Conservation (phyloP, 2,888 invertebrate species). For the Crioceris asparagi region DNA sequence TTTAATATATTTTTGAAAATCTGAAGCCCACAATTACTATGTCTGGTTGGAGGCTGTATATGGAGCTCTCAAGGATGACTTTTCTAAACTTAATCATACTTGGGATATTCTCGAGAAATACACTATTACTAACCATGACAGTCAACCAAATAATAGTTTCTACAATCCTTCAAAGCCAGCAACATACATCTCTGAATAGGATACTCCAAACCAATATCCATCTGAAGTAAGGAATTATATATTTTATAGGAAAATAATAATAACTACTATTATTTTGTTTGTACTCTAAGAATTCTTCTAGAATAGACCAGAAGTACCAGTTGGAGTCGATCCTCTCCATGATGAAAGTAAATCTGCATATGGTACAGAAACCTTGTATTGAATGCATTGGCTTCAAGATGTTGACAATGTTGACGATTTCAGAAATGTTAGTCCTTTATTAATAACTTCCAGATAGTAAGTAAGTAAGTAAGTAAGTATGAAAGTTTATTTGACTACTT, state of each 20-base stretch:
- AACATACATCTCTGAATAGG: slow-evolving; percentile 18
- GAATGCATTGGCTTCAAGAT: slow-evolving; percentile 23
- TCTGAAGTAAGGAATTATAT: too few species aligned
- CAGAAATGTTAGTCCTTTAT: slow-evolving; percentile 21
- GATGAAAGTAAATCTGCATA: slow-evolving; percentile 19
- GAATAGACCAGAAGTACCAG: slow-evolving; percentile 11
- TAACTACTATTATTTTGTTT: too few species aligned
- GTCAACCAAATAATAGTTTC: slow-evolving; percentile 12
- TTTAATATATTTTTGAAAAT: too few species aligned
- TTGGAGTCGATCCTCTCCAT: slow-evolving; percentile 20
- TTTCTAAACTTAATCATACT: slow-evolving; percentile 19
- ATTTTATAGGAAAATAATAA: too few species aligned
- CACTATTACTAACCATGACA: slow-evolving; percentile 21
- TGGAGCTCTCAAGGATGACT: too few species aligned
- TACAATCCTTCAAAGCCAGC: slow-evolving; percentile 20
- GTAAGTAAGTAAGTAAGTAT: too few species aligned
- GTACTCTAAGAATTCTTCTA: too few species aligned
- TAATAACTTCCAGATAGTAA: slow-evolving; percentile 23
- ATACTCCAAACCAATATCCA: slow-evolving; percentile 18
- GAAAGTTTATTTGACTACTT: too few species aligned
- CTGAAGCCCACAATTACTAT: too few species aligned
- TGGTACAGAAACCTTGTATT: slow-evolving; percentile 16
- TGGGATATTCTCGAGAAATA: slow-evolving; percentile 20
- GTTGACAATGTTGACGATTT: slow-evolving; percentile 23
- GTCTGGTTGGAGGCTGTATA: too few species aligned